Percentiles rank a stretch among this genome's conserved stretches.
Conservation (phyloP, 2,888 invertebrate genomes). For the Nomada goodeniana region DNA sequence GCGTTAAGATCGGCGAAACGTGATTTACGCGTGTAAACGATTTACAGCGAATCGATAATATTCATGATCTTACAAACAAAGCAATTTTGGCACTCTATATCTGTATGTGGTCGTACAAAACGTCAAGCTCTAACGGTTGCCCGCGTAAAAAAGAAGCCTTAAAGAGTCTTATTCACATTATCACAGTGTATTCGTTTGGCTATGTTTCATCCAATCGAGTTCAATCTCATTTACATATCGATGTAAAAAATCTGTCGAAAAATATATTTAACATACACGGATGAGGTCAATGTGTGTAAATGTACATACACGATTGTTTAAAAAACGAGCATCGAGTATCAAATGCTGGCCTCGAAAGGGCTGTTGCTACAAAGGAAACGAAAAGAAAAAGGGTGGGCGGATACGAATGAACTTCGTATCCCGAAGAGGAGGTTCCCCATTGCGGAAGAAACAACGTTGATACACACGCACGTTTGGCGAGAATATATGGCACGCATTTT, state of each 20-base stretch:
- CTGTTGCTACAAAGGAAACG: too few species aligned
- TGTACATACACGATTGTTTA: slow-evolving; percentile 7
- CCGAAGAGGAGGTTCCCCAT: not conserved
- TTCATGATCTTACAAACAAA: not conserved
- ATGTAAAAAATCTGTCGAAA: slow-evolving; percentile 17
- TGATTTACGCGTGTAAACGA: slow-evolving; percentile 1
- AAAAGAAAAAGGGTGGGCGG: not conserved
- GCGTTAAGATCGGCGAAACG: slow-evolving; percentile 7
- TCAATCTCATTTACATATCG: not conserved
- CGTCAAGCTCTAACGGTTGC: too few species aligned
- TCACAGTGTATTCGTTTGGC: slow-evolving; percentile 37
- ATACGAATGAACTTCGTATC: slow-evolving; percentile 15
- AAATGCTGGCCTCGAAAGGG: slow-evolving; percentile 7
- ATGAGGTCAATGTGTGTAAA: not conserved
- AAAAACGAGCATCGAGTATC: slow-evolving; percentile 21
- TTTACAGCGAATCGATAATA: not conserved
- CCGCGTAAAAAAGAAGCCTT: not conserved
- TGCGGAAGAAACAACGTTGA: not conserved
- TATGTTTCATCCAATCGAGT: not conserved
- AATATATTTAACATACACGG: slow-evolving; percentile 12
- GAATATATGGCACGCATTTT: slow-evolving; percentile 32
- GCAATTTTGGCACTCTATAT: not conserved
- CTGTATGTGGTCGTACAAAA: not conserved
- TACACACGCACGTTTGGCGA: not conserved
- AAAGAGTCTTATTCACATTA: slow-evolving; percentile 35